phyloP scores from a whole-genome alignment of 1,140 invertebrate genomes.

The Caenorhabditis tropicalis region DNA sequence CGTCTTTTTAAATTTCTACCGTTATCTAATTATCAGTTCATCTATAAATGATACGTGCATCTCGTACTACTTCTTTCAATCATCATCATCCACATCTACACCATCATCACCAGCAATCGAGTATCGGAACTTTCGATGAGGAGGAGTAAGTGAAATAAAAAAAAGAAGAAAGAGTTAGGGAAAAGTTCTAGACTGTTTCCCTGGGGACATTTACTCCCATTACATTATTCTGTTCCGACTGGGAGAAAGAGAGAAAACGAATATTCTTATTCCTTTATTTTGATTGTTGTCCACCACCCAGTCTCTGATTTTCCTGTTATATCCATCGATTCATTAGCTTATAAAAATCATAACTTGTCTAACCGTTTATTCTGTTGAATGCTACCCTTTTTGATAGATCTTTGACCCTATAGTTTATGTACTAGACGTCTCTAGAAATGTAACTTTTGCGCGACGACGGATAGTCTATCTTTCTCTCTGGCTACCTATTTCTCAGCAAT shows the following conservation, averaged over 20 bases:
- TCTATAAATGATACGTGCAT: constrained; percentile 18
- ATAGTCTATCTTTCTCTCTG: constrained; percentile 20
- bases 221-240: constrained; percentile 12
- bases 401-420: constrained; percentile 41
- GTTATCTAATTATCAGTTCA: background rate
- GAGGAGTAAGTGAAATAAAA: constrained; percentile 25
- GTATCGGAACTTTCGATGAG: background rate
- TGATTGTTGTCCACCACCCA: background rate
- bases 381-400: background rate
- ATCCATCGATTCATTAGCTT: background rate
- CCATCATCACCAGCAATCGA: constrained; percentile 23
- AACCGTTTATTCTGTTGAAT: background rate
- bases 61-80: constrained; percentile 27
- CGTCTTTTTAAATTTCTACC: background rate
- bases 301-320: background rate
- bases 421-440: constrained; percentile 21
- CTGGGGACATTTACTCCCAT: constrained; percentile 31
- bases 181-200: background rate
- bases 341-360: background rate
- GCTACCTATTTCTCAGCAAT: constrained; percentile 20
- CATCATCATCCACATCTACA: constrained; percentile 27
- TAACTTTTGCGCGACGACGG: background rate
- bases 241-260: background rate
- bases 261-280: constrained; percentile 17
- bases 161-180: background rate